Evolutionary conservation across 2,888 invertebrate genomes (phyloP).

Genomic region (Cephus spinipes): DNA sequence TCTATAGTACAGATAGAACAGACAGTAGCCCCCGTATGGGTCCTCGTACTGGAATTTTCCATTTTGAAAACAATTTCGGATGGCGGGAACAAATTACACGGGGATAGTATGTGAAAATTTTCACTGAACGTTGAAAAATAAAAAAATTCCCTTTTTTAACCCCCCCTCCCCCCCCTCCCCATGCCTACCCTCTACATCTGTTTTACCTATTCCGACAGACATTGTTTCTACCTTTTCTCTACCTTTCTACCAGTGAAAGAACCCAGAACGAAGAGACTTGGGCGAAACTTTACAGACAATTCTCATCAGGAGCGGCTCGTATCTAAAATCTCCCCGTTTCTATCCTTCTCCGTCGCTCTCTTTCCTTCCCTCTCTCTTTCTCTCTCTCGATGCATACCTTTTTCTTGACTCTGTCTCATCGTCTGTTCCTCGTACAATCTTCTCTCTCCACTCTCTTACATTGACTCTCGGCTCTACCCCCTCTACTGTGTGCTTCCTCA

Average conservation of each 20-base stretch:
- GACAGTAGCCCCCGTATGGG: no score
- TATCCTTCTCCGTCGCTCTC: conserved; percentile 14
- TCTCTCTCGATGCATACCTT: neutral
- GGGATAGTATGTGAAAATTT: no score
- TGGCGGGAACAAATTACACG: no score
- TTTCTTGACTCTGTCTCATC: neutral
- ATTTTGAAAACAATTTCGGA: no score
- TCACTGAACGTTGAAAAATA: no score
- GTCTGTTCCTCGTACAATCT: neutral
- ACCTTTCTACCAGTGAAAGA: neutral
- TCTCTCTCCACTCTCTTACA: conserved; percentile 4
- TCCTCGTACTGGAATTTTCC: no score
- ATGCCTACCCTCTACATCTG: no score
- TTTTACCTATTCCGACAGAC: no score
- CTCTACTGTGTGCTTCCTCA: conserved; percentile 5
- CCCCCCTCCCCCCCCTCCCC: no score
- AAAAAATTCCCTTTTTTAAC: no score
- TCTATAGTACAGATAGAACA: no score
- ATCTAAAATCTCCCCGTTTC: conserved; percentile 35
- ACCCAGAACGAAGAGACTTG: conserved; percentile 9
- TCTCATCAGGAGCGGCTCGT: conserved; percentile 22
- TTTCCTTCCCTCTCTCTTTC: conserved; percentile 1
- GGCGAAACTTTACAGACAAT: conserved; percentile 22
- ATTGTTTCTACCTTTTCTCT: neutral
- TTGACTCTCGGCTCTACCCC: neutral